phyloP scores from a whole-genome alignment of 2,888 invertebrate species.

The Nemapogon koenigi region DNA sequence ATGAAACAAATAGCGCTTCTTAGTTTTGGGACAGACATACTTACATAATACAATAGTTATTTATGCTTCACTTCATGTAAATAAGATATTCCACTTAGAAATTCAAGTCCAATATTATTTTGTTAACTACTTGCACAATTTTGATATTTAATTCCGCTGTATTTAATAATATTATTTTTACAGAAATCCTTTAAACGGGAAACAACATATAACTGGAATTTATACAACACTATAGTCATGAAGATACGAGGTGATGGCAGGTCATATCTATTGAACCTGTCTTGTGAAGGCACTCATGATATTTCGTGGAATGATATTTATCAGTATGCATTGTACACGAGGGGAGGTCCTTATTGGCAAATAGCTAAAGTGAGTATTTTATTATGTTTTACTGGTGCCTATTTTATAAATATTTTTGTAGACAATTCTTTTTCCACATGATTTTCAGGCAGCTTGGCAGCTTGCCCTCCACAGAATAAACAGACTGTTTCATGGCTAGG shows the following conservation, averaged over 20 bases:
- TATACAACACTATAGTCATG: constrained; percentile 77
- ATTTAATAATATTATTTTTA: constrained; percentile 20
- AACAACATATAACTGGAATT: constrained; percentile 73
- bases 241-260: constrained; percentile 94
- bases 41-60: constrained; percentile 4
- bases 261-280: constrained; percentile 83
- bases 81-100: no score
- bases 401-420: background rate
- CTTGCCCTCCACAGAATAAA: no score
- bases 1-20: no score
- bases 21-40: no score
- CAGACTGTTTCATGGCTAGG: no score
- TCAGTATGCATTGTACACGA: constrained; percentile 85
- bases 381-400: background rate
- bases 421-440: no score
- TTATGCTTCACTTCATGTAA: no score
- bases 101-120: no score
- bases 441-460: no score
- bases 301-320: constrained; percentile 89
- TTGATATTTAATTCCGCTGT: background rate
- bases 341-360: constrained; percentile 99
- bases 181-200: constrained; percentile 84
- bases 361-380: constrained; percentile 70
- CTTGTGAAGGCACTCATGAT: constrained; percentile 79
- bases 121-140: constrained; percentile 1